Percentiles rank a stretch among this genome's conserved stretches.
Evolutionary conservation across 2,113 vertebrate species (phyloP).

Genomic region (Ammodytes dubius): DNA sequence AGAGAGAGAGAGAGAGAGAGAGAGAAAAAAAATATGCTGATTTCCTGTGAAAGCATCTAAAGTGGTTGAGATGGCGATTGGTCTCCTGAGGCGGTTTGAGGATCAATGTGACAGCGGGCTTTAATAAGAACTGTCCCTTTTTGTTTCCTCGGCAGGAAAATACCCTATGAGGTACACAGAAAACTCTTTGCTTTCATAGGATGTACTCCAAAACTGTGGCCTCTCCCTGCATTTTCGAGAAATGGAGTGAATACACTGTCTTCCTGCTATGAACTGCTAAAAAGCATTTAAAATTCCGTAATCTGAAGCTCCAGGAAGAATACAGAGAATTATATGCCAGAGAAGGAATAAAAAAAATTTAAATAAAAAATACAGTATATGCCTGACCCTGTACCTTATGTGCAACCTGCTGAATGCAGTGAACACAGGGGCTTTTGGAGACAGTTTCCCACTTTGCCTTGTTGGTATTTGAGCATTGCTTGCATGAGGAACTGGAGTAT

Average conservation of each 20-base stretch:
- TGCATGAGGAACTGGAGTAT: neutral
- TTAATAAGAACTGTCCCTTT: constrained; percentile 60
- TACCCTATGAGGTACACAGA: constrained; percentile 11
- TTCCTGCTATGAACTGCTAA: constrained; percentile 6
- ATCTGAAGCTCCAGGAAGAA: neutral
- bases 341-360: neutral
- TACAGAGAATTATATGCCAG: neutral
- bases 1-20: too few species aligned
- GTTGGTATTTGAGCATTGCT: neutral
- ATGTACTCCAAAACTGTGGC: neutral
- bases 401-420: neutral
- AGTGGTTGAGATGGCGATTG: constrained; percentile 68
- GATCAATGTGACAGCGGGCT: constrained; percentile 66
- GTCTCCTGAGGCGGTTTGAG: constrained; percentile 69
- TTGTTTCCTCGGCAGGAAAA: constrained; percentile 40
- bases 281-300: constrained; percentile 1
- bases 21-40: constrained; percentile 24
- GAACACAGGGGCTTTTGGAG: too few species aligned
- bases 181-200: neutral
- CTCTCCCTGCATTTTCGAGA: neutral
- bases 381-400: neutral
- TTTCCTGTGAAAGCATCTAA: constrained; percentile 67
- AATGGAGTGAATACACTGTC: neutral
- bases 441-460: neutral
- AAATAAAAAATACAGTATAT: neutral